Evolutionary conservation across 2,113 vertebrate genomes (phyloP).

Genomic region (Pangasianodon gigas): DNA sequence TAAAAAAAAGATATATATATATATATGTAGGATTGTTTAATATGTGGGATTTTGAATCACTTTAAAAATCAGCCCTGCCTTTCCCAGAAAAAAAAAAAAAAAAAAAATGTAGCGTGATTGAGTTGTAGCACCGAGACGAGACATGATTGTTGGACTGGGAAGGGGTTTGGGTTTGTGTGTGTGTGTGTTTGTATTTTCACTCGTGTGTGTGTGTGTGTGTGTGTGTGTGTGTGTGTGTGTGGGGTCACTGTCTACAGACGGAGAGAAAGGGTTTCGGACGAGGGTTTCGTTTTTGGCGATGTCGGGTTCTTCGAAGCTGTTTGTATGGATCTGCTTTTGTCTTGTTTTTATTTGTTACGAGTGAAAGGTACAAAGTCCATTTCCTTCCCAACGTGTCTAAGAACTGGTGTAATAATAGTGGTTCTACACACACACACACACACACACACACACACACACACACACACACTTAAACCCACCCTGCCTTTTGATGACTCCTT

Average conservation of each 20-base stretch:
- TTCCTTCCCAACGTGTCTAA: constrained; percentile 51
- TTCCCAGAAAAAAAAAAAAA: background rate
- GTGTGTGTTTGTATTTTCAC: constrained; percentile 38
- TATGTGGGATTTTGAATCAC: constrained; percentile 59
- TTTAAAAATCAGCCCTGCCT: background rate
- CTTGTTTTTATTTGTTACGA: constrained; percentile 63
- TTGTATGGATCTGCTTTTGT: constrained; percentile 59
- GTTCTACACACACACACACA: background rate
- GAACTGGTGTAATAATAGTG: constrained; percentile 51
- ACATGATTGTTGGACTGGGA: background rate
- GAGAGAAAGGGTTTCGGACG: constrained; percentile 51
- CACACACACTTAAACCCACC: background rate
- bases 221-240: constrained; percentile 22
- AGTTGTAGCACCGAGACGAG: background rate
- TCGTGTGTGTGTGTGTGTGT: constrained; percentile 44
- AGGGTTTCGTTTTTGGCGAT: constrained; percentile 19
- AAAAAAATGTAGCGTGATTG: background rate
- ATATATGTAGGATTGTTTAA: constrained; percentile 43
- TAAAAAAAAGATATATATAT: constrained; percentile 49
- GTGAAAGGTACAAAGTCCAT: constrained; percentile 55
- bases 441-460: background rate
- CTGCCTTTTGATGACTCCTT: background rate
- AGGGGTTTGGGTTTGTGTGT: constrained; percentile 29
- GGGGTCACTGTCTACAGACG: constrained; percentile 74
- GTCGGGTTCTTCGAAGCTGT: constrained; percentile 52